Evolutionary conservation across 2,888 invertebrate genomes (phyloP), one percentile per base, ranked within the genome.

Genomic region (Sarcophaga subvicina): DNA sequence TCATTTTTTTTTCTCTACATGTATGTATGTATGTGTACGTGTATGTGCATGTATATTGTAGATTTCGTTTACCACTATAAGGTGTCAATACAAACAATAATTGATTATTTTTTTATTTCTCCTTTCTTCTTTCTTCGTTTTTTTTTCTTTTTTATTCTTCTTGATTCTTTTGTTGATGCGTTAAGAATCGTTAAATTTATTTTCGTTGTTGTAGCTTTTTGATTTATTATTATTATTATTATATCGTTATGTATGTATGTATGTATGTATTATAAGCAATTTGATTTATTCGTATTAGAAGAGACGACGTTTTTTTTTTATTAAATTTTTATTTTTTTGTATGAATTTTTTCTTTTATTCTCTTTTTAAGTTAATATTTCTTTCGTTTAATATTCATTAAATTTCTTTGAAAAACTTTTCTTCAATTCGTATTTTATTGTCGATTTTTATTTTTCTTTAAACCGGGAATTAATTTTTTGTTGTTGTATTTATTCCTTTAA

Each of bases 301-400:
- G 47, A 49, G 22, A 69, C 22, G n/a, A 60, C 70, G 62, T 22
- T 66, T 72, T 60, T 72, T 72, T 67, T 49, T 72, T 14, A 37
- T 27, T 27, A 8, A 37, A 12, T 37, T 75, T 60, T 81, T 73
- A 6, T 62, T n/a, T 73, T 60, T 37, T 72, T 72, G 20, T 6
- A 71, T n/a, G 11, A 54, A 64, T 62, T 66, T 66, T 80, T 62
- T 80, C 25, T 27, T 27, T 37, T 20, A n/a, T 37, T 47, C 37
- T 37, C 22, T 22, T 22, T 22, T 22, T 10, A 37, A 45, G 54
- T 45, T 59, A 64, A 64, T 60, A 54, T 17, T 60, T 80, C 47
- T 12, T 62, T 80, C n/a, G 45, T n/a, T 76, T 75, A 73, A 37
- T 27, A 45, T 75, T 80, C 84, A 66, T 66, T 12, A 45, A 60